These are phyloP conservation scores for Pluvialis apricaria DNA, from an alignment of 2,113 vertebrate species.

Conservation along the genomic window DNA sequence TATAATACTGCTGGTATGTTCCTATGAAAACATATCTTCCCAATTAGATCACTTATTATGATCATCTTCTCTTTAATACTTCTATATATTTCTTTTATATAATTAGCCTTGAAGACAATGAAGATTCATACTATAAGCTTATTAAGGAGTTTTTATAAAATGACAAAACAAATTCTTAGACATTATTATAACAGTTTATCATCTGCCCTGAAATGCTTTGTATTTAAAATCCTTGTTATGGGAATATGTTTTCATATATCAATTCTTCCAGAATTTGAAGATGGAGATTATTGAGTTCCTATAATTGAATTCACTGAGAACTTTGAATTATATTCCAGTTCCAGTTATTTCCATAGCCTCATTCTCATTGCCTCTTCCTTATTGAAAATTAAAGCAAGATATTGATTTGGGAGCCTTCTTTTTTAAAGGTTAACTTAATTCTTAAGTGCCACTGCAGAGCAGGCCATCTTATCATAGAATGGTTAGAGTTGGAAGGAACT, in stretches of 20 bases:
- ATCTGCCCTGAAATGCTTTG: not conserved
- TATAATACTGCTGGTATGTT: not conserved
- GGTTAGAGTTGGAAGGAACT: too few species aligned
- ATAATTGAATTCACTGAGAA: not conserved
- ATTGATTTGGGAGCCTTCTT: not conserved
- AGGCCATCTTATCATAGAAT: not conserved
- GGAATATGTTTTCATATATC: not conserved
- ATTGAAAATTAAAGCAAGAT: not conserved
- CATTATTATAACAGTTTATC: not conserved
- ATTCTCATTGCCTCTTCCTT: not conserved
- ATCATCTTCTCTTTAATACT: not conserved
- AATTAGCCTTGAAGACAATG: not conserved
- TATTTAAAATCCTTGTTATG: not conserved
- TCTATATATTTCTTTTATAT: not conserved
- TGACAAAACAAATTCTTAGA: not conserved
- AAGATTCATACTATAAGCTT: not conserved
- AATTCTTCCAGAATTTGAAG: not conserved
- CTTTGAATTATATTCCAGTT: not conserved
- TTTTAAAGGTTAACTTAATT: not conserved
- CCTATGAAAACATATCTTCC: not conserved
- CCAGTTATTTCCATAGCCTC: not conserved
- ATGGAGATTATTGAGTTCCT: not conserved
- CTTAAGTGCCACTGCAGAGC: not conserved
- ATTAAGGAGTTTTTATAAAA: not conserved
- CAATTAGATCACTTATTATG: not conserved